phyloP scores from a whole-genome alignment of 2,797 vertebrate genomes.

The Gobio occitaniae region DNA sequence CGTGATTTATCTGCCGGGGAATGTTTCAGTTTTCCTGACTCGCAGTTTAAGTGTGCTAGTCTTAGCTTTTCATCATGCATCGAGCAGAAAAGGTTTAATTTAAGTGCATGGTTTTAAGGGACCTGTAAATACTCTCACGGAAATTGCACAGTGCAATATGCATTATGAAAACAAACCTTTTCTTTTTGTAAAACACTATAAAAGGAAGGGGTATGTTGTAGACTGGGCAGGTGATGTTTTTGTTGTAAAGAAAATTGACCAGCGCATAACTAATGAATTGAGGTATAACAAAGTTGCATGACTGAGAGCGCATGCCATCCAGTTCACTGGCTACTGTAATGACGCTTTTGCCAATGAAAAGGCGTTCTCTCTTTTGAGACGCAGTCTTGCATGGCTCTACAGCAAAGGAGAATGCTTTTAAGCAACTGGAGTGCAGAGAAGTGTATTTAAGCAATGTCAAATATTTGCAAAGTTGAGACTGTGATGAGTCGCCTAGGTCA shows the following conservation, averaged over 20 bases:
- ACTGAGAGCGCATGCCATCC: slow-evolving; percentile 48
- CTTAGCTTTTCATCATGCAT: not conserved
- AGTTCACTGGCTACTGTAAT: slow-evolving; percentile 54
- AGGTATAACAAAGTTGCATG: slow-evolving; percentile 47
- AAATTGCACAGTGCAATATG: not conserved
- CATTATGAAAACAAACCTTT: not conserved
- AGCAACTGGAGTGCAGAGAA: slow-evolving; percentile 51
- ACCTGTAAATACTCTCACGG: slow-evolving; percentile 21
- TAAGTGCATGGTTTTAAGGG: not conserved
- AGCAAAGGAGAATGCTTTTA: slow-evolving; percentile 58
- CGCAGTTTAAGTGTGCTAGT: not conserved
- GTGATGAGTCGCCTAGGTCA: slow-evolving; percentile 36
- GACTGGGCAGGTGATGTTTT: slow-evolving; percentile 17
- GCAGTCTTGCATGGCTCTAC: slow-evolving; percentile 49
- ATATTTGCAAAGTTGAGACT: slow-evolving; percentile 55
- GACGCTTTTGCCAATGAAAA: slow-evolving; percentile 50
- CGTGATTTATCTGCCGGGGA: not conserved
- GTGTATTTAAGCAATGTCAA: slow-evolving; percentile 55
- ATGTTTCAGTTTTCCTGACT: slow-evolving; percentile 25
- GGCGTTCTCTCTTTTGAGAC: slow-evolving; percentile 46
- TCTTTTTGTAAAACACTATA: not conserved
- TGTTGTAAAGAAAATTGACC: slow-evolving; percentile 34
- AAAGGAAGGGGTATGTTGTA: not conserved
- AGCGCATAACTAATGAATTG: slow-evolving; percentile 42
- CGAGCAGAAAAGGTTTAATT: slow-evolving; percentile 1